Evolutionary conservation across 2,797 vertebrate genomes (phyloP), one percentile per base, ranked within the genome.

Genomic region (Aphelocoma californica): DNA sequence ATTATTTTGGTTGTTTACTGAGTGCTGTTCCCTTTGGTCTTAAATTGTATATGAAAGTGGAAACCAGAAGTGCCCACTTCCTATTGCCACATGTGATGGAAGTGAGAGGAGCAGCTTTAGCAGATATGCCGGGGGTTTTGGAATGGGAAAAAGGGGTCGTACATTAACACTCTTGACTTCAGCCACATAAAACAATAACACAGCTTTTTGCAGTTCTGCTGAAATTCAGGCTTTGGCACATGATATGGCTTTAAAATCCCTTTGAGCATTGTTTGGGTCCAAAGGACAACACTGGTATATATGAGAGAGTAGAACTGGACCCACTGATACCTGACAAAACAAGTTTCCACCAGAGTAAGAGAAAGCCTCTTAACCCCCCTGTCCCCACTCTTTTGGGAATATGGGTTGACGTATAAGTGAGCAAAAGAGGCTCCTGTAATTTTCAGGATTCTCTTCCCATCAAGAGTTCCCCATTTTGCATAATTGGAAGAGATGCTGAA

Each of bases 1-100:
- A 96, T 88, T 96, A 86, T 82, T 95, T 73, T 88, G 57, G 81
- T 88, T 94, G 66, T 95, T 96, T 93, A 84, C 66, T 56, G 58
- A 93, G 65, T 61, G 70, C 86, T 93, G 61, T 70, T 67, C 57
- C 50, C 84, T 95, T 88, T 87, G 65, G 36, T 81, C 77, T 81
- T 64, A 75, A 81, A 75, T 32, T 81, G 66, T 38, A 89, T 44
- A 79, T 73, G 70, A 79, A 93, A 90, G 67, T 60, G 65, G 86
- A 77, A 81, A 50, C 40, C 57, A 61, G 58, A 72, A 83, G 67
- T 75, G 36, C 36, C 56, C 0, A 0, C 47, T 91, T 78, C 28
- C 20, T 42, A 7, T 44, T 65, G 61, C 54, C 40, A 4, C 6
- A 1, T 24, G 25, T 10, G 58, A 48, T 72, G 40, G 60, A 82